Base-by-base conservation (phyloP, 2,113 vertebrate species). In the Tiliqua scincoides region DNA sequence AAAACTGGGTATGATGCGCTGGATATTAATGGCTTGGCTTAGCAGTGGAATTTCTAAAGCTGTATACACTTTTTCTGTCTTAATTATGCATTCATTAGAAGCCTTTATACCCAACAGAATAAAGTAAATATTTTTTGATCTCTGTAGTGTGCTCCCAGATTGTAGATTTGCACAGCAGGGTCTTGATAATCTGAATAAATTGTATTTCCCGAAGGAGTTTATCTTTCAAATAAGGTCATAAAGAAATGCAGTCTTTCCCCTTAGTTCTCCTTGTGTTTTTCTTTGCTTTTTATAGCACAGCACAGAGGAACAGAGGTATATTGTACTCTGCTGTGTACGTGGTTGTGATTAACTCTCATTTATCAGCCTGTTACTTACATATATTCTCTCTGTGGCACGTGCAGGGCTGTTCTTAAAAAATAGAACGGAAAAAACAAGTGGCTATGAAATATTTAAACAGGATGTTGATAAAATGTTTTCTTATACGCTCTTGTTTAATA, bases 41-140 rank as follows among this genome's bases (percentile, higher is more conserved):
- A 95, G 92, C 94, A 93, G 93, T 95, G 92, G 94, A 95, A 97
- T 97, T 94, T 96, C 95, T 95, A 93, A 96, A 96, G 94, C 95
- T 91, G 94, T 95, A 95, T 96, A 96, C 92, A 96, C 95, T 97
- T 96, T 94, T 96, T 92, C 94, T 96, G 94, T 96, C 96, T 97
- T 97, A 97, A 97, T 97, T 97, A 97, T 97, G 96, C 96, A 97
- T 97, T 97, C 97, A 97, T 97, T 97, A 97, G 97, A 97, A 97
- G 97, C 96, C 97, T 97, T 97, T 97, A 96, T 96, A 96, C 96
- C 96, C 96, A 96, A 96, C 95, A 97, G 97, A 97, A 97, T 97
- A 97, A 97, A 97, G 96, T 97, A 97, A 97, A 97, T 97, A 97
- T 97, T 97, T 97, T 97, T 97, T 97, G 97, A 97, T 97, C 97